Evolutionary conservation across 2,113 vertebrate species (phyloP).

Genomic region (Tragulus kanchil): DNA sequence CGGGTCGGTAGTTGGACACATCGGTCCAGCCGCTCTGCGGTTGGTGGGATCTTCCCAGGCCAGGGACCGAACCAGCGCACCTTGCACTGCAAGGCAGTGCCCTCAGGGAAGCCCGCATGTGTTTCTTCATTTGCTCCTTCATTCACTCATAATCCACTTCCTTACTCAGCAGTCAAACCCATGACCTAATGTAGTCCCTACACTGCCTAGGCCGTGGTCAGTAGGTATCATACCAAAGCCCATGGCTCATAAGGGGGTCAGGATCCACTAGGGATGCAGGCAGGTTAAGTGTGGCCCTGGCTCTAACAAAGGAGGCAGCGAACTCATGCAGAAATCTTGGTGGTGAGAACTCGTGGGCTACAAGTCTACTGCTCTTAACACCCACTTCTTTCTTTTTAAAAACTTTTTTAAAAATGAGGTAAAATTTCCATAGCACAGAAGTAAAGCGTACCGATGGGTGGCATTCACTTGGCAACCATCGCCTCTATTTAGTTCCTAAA

Average conservation of each 20-base stretch:
- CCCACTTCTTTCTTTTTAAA: not conserved
- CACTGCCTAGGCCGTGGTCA: too few relatives aligned
- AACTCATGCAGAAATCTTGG: not conserved
- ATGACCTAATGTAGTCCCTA: not conserved
- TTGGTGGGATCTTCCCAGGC: too few relatives aligned
- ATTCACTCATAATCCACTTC: not conserved
- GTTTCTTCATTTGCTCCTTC: not conserved
- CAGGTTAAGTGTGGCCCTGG: not conserved
- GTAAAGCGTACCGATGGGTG: not conserved
- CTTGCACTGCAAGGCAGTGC: too few relatives aligned
- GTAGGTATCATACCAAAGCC: not conserved
- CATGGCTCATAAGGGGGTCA: not conserved
- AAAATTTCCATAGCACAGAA: not conserved
- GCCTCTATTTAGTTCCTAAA: not conserved
- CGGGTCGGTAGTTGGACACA: too few relatives aligned
- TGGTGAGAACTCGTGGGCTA: accelerated
- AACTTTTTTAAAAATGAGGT: not conserved
- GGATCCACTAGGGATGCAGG: not conserved
- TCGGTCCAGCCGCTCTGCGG: too few relatives aligned
- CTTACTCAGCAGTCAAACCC: not conserved
- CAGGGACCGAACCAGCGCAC: too few relatives aligned
- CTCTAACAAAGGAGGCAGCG: not conserved
- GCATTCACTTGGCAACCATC: not conserved
- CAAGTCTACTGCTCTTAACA: not conserved
- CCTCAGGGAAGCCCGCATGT: too few relatives aligned